A percentile compares a stretch with the other conserved stretches of the same genome.
phyloP scores from a whole-genome alignment of 2,113 vertebrate genomes.

The Prunella himalayana region DNA sequence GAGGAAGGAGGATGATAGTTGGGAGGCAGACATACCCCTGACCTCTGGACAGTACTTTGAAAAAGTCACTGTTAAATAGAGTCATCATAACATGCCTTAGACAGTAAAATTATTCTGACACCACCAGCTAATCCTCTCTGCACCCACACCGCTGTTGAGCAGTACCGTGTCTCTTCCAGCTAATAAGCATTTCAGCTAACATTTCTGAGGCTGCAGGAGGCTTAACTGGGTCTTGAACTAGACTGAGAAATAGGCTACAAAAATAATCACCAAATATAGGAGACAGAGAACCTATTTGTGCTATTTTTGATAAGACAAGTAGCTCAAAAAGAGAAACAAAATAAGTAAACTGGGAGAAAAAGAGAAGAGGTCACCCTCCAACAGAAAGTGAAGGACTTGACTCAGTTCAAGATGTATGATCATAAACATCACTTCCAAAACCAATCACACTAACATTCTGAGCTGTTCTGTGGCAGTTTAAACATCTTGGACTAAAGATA shows the following conservation, averaged over 20 bases:
- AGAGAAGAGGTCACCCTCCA: not conserved
- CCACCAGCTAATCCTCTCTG: not conserved
- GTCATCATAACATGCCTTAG: not conserved
- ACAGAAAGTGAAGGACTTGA: not conserved
- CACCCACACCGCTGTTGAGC: not conserved
- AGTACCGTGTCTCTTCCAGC: not conserved
- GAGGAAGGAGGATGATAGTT: not conserved
- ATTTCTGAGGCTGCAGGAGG: not conserved
- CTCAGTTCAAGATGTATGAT: not conserved
- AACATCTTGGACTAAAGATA: not conserved
- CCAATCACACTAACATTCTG: not conserved
- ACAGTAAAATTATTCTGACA: not conserved
- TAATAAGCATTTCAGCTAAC: not conserved
- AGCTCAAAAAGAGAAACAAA: not conserved
- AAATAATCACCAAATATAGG: not conserved
- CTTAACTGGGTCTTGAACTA: not conserved
- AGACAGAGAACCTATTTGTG: not conserved
- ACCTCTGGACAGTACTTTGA: not conserved
- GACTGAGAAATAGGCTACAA: not conserved
- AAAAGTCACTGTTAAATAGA: not conserved
- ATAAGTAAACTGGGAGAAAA: not conserved
- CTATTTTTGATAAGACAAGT: not conserved
- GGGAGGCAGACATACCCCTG: not conserved
- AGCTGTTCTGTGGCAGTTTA: not conserved
- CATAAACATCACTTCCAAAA: not conserved